phyloP scores from a whole-genome alignment of 1,140 invertebrate genomes.

The Papilio helenus region DNA sequence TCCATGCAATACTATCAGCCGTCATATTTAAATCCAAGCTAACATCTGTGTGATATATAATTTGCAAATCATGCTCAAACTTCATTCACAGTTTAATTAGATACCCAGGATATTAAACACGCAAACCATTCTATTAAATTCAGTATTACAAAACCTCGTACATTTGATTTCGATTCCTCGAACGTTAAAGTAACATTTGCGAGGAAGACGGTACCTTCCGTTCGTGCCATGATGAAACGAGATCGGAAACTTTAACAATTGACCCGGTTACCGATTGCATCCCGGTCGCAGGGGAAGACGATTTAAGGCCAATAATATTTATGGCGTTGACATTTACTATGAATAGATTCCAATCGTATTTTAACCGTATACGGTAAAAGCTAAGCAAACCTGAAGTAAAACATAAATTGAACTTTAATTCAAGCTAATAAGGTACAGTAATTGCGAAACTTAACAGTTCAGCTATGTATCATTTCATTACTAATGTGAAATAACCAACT shows the following conservation, averaged over 20 bases:
- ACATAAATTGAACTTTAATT: background rate
- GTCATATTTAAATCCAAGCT: too few species aligned
- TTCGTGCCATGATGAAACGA: slow-evolving; percentile 25
- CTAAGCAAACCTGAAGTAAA: background rate
- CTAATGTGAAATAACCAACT: too few species aligned
- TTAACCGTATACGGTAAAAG: background rate
- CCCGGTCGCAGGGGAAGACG: slow-evolving; percentile 1
- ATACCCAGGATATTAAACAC: too few species aligned
- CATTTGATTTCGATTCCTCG: background rate
- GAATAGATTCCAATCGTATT: slow-evolving; percentile 2
- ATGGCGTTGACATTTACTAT: background rate
- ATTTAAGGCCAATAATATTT: slow-evolving; percentile 21
- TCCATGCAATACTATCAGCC: too few species aligned
- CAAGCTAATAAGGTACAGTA: background rate
- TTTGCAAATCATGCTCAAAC: too few species aligned
- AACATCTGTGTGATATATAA: too few species aligned
- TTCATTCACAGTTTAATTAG: too few species aligned
- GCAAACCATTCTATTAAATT: background rate
- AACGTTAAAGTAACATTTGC: slow-evolving; percentile 28
- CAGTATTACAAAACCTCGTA: slow-evolving; percentile 10
- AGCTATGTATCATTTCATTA: background rate
- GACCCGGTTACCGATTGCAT: slow-evolving; percentile 26
- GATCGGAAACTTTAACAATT: slow-evolving; percentile 33
- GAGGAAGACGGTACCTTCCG: slow-evolving; percentile 22
- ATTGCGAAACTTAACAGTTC: background rate